Conservation (phyloP, 35 echinoderm and acorn worm genomes). For the Ophiothrix spiculata region DNA sequence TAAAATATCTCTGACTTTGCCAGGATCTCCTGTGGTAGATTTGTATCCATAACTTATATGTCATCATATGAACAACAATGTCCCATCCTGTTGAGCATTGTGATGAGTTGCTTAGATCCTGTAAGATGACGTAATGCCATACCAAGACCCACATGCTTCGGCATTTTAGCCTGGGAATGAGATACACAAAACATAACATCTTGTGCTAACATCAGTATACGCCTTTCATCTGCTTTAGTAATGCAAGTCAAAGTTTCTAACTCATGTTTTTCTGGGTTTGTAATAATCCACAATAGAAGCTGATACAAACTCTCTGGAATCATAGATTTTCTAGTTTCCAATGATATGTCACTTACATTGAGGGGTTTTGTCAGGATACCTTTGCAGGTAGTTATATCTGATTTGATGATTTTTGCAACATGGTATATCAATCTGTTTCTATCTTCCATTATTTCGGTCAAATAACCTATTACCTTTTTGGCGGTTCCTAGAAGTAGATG, state of each 20-base stretch:
- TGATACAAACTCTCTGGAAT: not conserved
- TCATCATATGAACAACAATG: constrained; percentile 46
- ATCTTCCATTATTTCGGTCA: too few species aligned
- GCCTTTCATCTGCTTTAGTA: constrained; percentile 23
- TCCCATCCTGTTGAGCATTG: constrained; percentile 30
- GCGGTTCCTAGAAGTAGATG: too few species aligned
- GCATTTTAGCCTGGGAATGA: constrained; percentile 22
- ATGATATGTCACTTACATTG: too few species aligned
- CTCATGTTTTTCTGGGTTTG: constrained; percentile 27
- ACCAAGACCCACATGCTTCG: constrained; percentile 39
- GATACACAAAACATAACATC: constrained; percentile 24
- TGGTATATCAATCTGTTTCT: too few species aligned
- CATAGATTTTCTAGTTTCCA: too few species aligned
- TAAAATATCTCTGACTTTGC: constrained; percentile 19
- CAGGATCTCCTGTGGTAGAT: not conserved
- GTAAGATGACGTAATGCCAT: constrained; percentile 47
- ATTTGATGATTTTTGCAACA: too few species aligned
- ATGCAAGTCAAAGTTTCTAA: not conserved
- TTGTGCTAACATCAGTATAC: constrained; percentile 39
- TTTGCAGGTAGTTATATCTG: too few species aligned
- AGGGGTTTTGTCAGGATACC: too few species aligned
- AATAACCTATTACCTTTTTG: too few species aligned
- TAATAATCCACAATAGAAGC: constrained; percentile 26
- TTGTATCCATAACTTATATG: constrained; percentile 11
- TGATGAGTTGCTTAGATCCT: constrained; percentile 36